Evolutionary conservation across 92 coral and sea anemone genomes (phyloP).

Genomic region (Epizoanthus scotinus): DNA sequence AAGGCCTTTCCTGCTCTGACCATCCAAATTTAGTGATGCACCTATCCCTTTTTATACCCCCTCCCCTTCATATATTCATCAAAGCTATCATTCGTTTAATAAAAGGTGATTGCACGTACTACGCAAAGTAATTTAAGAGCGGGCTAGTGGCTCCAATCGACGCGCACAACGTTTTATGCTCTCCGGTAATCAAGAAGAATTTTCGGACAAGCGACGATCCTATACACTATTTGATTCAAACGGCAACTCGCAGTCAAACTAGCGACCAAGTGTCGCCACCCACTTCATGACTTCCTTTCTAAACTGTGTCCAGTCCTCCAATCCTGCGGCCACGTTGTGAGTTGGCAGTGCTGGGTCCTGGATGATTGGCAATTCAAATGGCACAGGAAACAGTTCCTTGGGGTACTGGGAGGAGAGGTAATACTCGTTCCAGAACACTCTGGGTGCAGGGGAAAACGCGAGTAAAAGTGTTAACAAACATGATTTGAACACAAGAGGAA

Average conservation of each 20-base stretch:
- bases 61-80: too few species aligned
- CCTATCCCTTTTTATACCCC: too few species aligned
- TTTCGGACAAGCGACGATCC: too few species aligned
- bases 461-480: not conserved
- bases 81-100: too few species aligned
- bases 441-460: not conserved
- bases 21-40: not conserved
- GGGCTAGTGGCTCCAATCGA: too few species aligned
- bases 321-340: constrained; percentile 92
- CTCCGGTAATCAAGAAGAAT: too few species aligned
- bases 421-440: constrained; percentile 95
- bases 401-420: constrained; percentile 90
- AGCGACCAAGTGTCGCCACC: constrained; percentile 67
- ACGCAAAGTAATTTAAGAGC: too few species aligned
- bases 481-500: not conserved
- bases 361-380: constrained; percentile 77
- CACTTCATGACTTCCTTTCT: constrained; percentile 80
- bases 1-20: too few species aligned
- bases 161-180: too few species aligned
- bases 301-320: constrained; percentile 95
- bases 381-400: constrained; percentile 70
- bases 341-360: constrained; percentile 99
- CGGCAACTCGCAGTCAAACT: not conserved
- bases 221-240: not conserved
- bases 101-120: too few species aligned